Evolutionary conservation across 2,113 vertebrate genomes (phyloP), one percentile per base, ranked within the genome.

Genomic region (Otus sunia): DNA sequence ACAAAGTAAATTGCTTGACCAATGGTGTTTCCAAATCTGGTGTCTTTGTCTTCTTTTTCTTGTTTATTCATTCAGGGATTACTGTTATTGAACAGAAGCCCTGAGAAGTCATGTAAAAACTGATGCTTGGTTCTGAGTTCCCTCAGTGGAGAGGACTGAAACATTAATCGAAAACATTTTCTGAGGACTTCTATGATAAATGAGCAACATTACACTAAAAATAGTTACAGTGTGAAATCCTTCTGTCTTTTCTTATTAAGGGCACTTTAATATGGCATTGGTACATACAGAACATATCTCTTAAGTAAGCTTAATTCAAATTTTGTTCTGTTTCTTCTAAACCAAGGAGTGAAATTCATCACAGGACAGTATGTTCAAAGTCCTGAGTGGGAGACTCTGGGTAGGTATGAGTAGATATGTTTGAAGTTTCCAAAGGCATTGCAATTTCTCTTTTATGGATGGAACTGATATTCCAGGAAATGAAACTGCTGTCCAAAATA

Each of bases 1-100:
- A 55, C 11, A 55, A 34, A 39, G 18, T 13, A 10, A 80, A 12
- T 37, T 80, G 5, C 12, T 64, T 0, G 0, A 56, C 7, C 6
- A 41, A 30, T 29, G 0, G 0, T n/a, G 0, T 56, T 95, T 63
- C 10, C 11, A 73, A 64, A 39, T 2, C 5, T 26, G 7, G 2
- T 25, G 7, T 27, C 10, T 53, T 45, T 71, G 66, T 66, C 11
- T 56, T 39, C 5, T 50, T 2, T 68, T 59, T 13, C 2, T 67
- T 27, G 4, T 23, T 64, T 75, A 67, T 88, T 56, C 4, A 43
- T 1, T 64, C 68, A 29, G 19, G 4, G 9, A 5, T 56, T 71
- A 11, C 16, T 9, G 5, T 21, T 83, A 49, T 10, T 64, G 13
- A 90, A 37, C 5, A 69, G 34, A 49, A 90, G 2, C 7, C 17